phyloP scores from a whole-genome alignment of 2,797 vertebrate species.

The Myotis daubentonii region DNA sequence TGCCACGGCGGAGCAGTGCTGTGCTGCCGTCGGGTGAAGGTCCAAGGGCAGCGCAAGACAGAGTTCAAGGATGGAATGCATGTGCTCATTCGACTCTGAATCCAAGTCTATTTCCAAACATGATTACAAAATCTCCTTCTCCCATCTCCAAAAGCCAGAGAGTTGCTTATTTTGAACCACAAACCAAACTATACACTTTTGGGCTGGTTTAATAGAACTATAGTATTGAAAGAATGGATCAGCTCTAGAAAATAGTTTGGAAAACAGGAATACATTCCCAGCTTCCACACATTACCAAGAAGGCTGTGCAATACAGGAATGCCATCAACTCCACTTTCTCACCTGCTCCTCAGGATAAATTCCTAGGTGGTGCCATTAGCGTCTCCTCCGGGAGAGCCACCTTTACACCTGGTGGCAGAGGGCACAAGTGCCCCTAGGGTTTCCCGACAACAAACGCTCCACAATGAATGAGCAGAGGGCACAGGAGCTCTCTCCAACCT shows the following conservation, averaged over 20 bases:
- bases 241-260: neutral
- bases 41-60: neutral
- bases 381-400: neutral
- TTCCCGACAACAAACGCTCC: neutral
- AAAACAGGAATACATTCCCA: neutral
- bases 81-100: neutral
- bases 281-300: neutral
- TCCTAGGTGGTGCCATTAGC: fast-evolving
- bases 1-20: neutral
- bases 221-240: neutral
- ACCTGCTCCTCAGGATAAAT: neutral
- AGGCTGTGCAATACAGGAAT: neutral
- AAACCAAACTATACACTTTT: neutral
- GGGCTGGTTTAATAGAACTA: neutral
- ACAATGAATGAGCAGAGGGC: too few relatives aligned
- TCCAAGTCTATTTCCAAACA: neutral
- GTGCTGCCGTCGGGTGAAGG: fast-evolving
- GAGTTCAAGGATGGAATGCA: neutral
- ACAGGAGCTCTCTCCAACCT: neutral
- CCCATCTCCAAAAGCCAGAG: neutral
- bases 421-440: neutral
- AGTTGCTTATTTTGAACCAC: neutral
- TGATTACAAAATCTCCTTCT: neutral
- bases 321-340: neutral
- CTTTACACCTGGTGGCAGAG: neutral